Percentiles rank a stretch among this genome's conserved stretches.
phyloP scores from a whole-genome alignment of 1,140 invertebrate genomes.

The Dinoponera quadriceps region DNA sequence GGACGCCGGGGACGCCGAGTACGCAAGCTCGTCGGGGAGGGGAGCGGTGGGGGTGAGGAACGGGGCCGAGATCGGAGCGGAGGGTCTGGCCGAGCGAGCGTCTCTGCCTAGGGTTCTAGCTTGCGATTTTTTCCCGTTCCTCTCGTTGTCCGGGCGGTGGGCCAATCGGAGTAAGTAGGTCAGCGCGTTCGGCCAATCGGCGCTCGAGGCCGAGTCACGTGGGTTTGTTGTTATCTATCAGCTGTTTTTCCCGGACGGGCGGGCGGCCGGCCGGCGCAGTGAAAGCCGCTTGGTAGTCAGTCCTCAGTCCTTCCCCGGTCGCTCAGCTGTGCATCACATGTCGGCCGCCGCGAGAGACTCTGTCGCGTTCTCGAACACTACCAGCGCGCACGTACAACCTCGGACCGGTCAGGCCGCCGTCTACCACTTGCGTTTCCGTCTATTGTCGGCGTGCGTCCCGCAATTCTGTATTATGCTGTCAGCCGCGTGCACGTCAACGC shows the following conservation, averaged over 20 bases:
- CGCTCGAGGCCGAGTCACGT: constrained; percentile 83
- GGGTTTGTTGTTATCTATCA: constrained; percentile 88
- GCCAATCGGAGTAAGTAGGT: constrained; percentile 81
- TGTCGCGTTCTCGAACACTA: constrained; percentile 49
- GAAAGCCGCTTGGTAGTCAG: constrained; percentile 74
- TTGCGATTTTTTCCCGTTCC: constrained; percentile 78
- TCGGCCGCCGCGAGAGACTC: constrained; percentile 67
- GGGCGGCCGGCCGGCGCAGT: constrained; percentile 79
- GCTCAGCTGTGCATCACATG: constrained; percentile 84
- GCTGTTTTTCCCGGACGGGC: constrained; percentile 85
- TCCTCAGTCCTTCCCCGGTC: constrained; percentile 82
- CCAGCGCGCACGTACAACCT: constrained; percentile 41
- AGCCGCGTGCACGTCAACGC: constrained; percentile 61
- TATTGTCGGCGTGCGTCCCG: constrained; percentile 49
- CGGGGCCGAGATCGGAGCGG: constrained; percentile 51
- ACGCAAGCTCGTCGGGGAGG: constrained; percentile 47
- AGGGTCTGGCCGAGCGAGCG: constrained; percentile 69
- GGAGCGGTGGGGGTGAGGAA: constrained; percentile 14
- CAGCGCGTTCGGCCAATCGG: constrained; percentile 79
- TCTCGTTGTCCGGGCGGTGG: constrained; percentile 75
- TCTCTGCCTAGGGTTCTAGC: constrained; percentile 74
- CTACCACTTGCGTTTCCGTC: constrained; percentile 39
- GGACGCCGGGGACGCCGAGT: constrained; percentile 66
- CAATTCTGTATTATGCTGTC: constrained; percentile 76
- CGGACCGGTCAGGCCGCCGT: constrained; percentile 47